Evolutionary conservation across 2,888 invertebrate species (phyloP).

Genomic region (Agriopis aurantiaria): DNA sequence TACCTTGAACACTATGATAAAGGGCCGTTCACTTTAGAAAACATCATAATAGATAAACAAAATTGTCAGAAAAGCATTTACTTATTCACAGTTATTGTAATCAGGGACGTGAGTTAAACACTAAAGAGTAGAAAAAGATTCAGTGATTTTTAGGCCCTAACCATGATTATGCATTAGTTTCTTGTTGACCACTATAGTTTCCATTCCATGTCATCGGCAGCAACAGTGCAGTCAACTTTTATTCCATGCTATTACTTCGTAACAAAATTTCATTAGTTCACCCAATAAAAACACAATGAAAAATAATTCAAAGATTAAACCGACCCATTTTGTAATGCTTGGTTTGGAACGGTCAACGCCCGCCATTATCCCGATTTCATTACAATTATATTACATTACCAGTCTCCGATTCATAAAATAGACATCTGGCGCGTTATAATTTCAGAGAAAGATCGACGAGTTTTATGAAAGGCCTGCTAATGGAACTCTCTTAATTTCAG

Average conservation of each 20-base stretch:
- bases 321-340: constrained; percentile 5
- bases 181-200: not conserved
- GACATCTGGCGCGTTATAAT: constrained; percentile 38
- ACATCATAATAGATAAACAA: constrained; percentile 32
- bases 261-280: not conserved
- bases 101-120: not conserved
- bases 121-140: not conserved
- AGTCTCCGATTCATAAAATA: constrained; percentile 35
- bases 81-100: constrained; percentile 29
- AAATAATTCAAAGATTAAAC: constrained; percentile 3
- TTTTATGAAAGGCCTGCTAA: constrained; percentile 37
- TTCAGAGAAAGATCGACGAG: constrained; percentile 32
- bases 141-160: not conserved
- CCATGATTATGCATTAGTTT: not conserved
- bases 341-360: constrained; percentile 15
- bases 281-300: not conserved
- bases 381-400: constrained; percentile 24
- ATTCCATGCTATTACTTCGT: not conserved
- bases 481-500: constrained; percentile 29
- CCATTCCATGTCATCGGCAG: not conserved
- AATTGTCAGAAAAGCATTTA: constrained; percentile 32
- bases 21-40: constrained; percentile 69
- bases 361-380: constrained; percentile 26
- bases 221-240: not conserved
- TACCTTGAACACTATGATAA: constrained; percentile 78